Evolutionary conservation across 1,140 invertebrate species (phyloP), one percentile per base, ranked within the genome.

Genomic region (Tribolium castaneum): DNA sequence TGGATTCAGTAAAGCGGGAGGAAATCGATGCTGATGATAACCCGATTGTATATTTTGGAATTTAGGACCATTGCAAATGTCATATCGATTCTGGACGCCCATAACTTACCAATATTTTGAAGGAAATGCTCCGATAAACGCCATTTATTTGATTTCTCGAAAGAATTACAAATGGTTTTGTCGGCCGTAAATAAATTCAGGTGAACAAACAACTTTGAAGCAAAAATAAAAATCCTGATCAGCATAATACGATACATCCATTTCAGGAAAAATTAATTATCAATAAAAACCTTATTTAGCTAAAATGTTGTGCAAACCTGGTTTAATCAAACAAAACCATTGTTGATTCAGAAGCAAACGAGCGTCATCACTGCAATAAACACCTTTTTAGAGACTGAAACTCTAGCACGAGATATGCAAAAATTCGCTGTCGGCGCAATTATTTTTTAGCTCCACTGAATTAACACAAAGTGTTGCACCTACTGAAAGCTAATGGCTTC

Each of bases 21-120:
- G 5, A 35, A 66, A 66, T 66, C 59, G 59, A 66, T 66, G 30
- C 30, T 35, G 59, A 66, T 35, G 59, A 66, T 66, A 66, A n/a
- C 59, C 12, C 59, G 59, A 34, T 35, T 66, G 25, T 35, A 34
- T 66, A 66, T 66, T 66, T 66, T 30, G 7, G 59, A 66, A 66
- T 66, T 34, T 66, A 66, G 30, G 30, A 22, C 59, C 59, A 66
- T 14, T 66, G 59, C 25, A 14, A 66, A 35, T 66, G 59, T 66
- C 59, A 35, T 66, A 35, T 66, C 30, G 30, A 35, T 66, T 66
- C 16, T 66, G 1, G 25, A 14, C 25, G 30, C 9, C 12, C 59
- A 66, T 66, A 66, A 66, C 12, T 66, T 39, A 35, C n/a, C 25
- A 12, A 66, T 66, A 66, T 66, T 66, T 34, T 13, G n/a, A 66